Evolutionary conservation across 1,140 invertebrate genomes (phyloP).

Genomic region (Drosophila santomea): DNA sequence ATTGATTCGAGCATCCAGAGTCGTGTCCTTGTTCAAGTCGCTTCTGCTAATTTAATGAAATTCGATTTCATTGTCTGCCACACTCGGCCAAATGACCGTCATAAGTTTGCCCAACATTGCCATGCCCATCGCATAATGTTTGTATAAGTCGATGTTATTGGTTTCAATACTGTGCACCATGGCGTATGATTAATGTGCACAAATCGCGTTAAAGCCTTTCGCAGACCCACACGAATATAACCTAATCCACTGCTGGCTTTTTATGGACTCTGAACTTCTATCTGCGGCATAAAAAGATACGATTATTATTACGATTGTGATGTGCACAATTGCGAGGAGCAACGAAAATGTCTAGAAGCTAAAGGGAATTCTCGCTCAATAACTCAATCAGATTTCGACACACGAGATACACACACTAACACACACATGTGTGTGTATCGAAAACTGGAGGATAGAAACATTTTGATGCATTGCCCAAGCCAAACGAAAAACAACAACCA

Average conservation of each 20-base stretch:
- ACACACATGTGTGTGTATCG: slow-evolving; percentile 5
- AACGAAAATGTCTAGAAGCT: slow-evolving; percentile 34
- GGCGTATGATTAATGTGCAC: slow-evolving; percentile 77
- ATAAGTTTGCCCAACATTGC: slow-evolving; percentile 19
- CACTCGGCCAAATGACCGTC: slow-evolving; percentile 59
- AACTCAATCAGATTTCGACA: slow-evolving; percentile 76
- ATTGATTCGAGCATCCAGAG: slow-evolving; percentile 60
- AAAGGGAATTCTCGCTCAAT: slow-evolving; percentile 65
- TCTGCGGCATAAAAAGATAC: slow-evolving; percentile 61
- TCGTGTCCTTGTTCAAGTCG: slow-evolving; percentile 29
- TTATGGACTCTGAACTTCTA: slow-evolving; percentile 45
- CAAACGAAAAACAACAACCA: slow-evolving; percentile 47
- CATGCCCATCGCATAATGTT: slow-evolving; percentile 33
- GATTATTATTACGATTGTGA: slow-evolving; percentile 72
- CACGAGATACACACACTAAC: slow-evolving; percentile 24
- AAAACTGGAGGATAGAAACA: slow-evolving; percentile 4
- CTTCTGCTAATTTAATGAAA: slow-evolving; percentile 54
- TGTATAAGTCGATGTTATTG: slow-evolving; percentile 53
- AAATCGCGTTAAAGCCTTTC: slow-evolving; percentile 74
- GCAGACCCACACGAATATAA: slow-evolving; percentile 1
- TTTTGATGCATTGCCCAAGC: slow-evolving; percentile 49
- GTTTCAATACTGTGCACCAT: slow-evolving; percentile 51
- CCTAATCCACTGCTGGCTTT: slow-evolving; percentile 36
- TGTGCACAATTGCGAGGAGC: slow-evolving; percentile 46
- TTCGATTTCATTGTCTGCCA: slow-evolving; percentile 60